Conservation (phyloP, 1,140 invertebrate genomes). For the Oryzaephilus surinamensis region DNA sequence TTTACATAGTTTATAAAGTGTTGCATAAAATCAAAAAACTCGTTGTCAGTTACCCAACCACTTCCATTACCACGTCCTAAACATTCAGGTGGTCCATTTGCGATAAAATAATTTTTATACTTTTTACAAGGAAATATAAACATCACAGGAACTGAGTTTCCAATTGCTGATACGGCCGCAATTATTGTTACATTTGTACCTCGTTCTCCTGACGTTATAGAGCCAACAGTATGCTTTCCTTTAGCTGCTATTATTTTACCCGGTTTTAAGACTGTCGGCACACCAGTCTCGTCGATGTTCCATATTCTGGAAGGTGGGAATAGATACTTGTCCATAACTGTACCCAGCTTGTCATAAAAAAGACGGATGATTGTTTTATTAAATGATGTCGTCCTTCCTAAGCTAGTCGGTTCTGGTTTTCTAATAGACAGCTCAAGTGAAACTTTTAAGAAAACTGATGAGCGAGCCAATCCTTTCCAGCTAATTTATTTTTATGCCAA, state of each 20-base stretch:
- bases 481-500: constrained; percentile 5
- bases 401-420: constrained; percentile 22
- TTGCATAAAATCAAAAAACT: constrained; percentile 9
- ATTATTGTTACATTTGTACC: constrained; percentile 35
- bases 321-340: constrained; percentile 9
- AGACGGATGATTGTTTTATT: constrained; percentile 22
- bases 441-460: constrained; percentile 7
- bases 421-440: constrained; percentile 11
- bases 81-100: constrained; percentile 10
- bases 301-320: constrained; percentile 27
- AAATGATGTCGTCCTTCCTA: constrained; percentile 22
- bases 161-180: constrained; percentile 30
- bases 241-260: constrained; percentile 24
- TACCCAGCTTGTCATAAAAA: constrained; percentile 24
- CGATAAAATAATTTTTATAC: constrained; percentile 8
- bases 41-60: constrained; percentile 8
- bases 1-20: constrained; percentile 12
- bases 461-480: constrained; percentile 14
- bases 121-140: constrained; percentile 32
- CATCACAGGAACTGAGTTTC: constrained; percentile 32
- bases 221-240: constrained; percentile 36
- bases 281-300: constrained; percentile 29
- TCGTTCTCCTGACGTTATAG: constrained; percentile 34
- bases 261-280: constrained; percentile 31
- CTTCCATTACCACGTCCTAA: constrained; percentile 12